These are phyloP conservation scores for Dryobotodes eremita DNA, from an alignment of 2,888 invertebrate genomes.

Conservation along the genomic window DNA sequence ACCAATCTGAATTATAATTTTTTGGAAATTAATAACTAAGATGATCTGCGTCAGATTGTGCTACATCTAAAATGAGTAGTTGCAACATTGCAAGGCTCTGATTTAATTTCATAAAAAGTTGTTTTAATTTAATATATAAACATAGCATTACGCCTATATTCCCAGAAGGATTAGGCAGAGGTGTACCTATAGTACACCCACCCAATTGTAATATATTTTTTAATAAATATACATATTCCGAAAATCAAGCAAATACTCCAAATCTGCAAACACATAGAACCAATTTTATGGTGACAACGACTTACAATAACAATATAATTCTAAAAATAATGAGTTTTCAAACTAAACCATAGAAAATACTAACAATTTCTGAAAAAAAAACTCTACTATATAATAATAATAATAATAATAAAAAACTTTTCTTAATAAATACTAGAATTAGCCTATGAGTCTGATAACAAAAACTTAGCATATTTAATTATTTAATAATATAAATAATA, in stretches of 20 bases:
- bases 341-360: constrained; percentile 69
- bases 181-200: background rate
- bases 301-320: constrained; percentile 59
- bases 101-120: background rate
- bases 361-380: constrained; percentile 70
- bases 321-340: constrained; percentile 76
- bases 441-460: constrained; percentile 77
- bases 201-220: background rate
- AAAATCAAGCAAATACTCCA: constrained; percentile 41
- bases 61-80: background rate
- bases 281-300: constrained; percentile 50
- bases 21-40: background rate
- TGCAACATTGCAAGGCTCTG: background rate
- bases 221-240: background rate
- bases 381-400: constrained; percentile 51
- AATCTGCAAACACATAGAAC: constrained; percentile 21
- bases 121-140: background rate
- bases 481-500: constrained; percentile 60
- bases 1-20: too few species aligned
- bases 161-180: too few species aligned
- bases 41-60: background rate
- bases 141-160: background rate
- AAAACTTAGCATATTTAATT: constrained; percentile 47
- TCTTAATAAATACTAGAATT: constrained; percentile 70
- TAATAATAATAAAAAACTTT: constrained; percentile 61